Evolutionary conservation across 2,797 vertebrate genomes (phyloP).

Genomic region (Columba guinea): DNA sequence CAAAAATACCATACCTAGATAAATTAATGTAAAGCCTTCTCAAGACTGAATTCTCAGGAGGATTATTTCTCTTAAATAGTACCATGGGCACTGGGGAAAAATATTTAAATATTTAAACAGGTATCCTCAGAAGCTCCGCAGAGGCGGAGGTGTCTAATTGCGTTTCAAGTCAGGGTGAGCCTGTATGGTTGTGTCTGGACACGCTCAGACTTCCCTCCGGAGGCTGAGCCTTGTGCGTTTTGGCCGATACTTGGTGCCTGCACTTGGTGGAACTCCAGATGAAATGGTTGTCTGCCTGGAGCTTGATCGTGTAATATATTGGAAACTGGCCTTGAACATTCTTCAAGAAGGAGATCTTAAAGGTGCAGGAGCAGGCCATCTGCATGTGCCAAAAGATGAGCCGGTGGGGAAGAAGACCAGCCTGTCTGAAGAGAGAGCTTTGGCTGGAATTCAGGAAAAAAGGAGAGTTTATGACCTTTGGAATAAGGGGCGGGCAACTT

Average conservation of each 20-base stretch:
- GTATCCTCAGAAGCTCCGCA: not conserved
- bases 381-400: too few species aligned
- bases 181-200: not conserved
- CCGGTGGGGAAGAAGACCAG: too few species aligned
- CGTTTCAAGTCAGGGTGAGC: not conserved
- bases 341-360: too few species aligned
- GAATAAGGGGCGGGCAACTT: too few species aligned
- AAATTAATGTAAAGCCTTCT: not conserved
- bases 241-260: not conserved
- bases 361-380: too few species aligned
- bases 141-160: slow-evolving; percentile 9
- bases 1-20: not conserved
- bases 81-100: not conserved
- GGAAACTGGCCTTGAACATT: not conserved
- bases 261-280: not conserved
- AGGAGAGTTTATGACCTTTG: too few species aligned
- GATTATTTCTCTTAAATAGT: not conserved
- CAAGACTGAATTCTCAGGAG: not conserved
- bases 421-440: too few species aligned
- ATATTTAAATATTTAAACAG: slow-evolving; percentile 31
- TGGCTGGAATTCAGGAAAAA: too few species aligned
- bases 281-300: not conserved
- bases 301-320: not conserved
- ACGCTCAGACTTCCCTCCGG: accelerated
- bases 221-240: not conserved